Evolutionary conservation across 2,113 vertebrate species (phyloP), one percentile per base, ranked within the genome.

Genomic region (Tachysurus vachellii): DNA sequence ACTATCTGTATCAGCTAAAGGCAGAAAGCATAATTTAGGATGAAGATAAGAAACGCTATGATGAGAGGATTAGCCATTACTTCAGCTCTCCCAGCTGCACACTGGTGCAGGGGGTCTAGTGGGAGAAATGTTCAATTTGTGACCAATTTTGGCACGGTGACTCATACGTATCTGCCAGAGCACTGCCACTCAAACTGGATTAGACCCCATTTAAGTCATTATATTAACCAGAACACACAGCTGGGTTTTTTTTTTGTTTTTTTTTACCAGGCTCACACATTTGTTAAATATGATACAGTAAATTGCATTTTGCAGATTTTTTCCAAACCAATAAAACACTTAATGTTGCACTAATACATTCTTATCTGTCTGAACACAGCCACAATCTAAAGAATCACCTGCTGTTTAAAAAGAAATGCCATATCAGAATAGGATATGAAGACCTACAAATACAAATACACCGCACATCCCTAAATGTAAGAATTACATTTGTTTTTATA

Each of bases 41-140:
- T 56, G 53, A 56, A 13, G 28, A 56, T 57, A 57, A 57, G 14
- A 9, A 56, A n/a, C 12, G 23, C 2, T 6, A 1, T 8, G 10
- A 56, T 28, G 50, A 71, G 28, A 36, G 5, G 17, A 26, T 16
- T 11, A 4, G 2, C 31, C 28, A 42, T 11, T n/a, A 71, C 17
- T 16, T 56, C 82, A 13, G 9, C 50, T 71, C 53, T 21, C 53
- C 5, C 64, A 31, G 82, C 66, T 73, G 53, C 47, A 42, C n/a
- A 57, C 53, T 71, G 66, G 50, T 70, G 17, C 50, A 14, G n/a
- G 12, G 70, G 56, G 82, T 57, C 17, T 5, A 26, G 36, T 47
- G 8, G 70, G 54, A 59, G 70, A 56, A 70, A 56, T 70, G 64
- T 56, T 44, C 53, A 85, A 85, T 75, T 85, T n/a, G 36, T 75